Conservation (phyloP, 2,888 invertebrate genomes). For the Caenorhabditis imperialis region DNA sequence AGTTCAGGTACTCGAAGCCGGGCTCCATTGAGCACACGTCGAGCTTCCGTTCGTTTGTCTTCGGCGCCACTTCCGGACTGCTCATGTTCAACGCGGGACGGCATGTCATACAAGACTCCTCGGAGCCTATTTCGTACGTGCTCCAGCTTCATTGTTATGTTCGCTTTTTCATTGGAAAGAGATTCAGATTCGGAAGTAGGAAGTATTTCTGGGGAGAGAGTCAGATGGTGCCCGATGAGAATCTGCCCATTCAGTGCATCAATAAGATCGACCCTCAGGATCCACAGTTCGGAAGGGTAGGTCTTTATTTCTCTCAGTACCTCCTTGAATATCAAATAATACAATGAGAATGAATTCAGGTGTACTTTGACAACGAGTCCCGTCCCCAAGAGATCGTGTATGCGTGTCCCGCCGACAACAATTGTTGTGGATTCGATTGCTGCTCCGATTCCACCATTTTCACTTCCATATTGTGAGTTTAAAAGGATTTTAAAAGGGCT, state of each 20-base stretch:
- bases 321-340: no score
- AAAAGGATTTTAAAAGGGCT: no score
- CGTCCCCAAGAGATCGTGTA: constrained; percentile 60
- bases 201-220: constrained; percentile 58
- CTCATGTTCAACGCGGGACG: constrained; percentile 56
- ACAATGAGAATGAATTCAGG: constrained; percentile 32
- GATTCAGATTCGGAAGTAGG: constrained; percentile 52
- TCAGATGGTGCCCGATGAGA: constrained; percentile 44
- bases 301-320: background rate
- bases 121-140: constrained; percentile 52
- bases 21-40: constrained; percentile 62
- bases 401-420: constrained; percentile 48
- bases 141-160: background rate
- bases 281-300: constrained; percentile 58
- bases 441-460: constrained; percentile 56
- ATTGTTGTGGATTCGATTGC: constrained; percentile 62
- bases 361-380: constrained; percentile 55
- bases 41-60: constrained; percentile 58
- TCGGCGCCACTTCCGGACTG: constrained; percentile 59
- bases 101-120: constrained; percentile 55
- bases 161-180: no score
- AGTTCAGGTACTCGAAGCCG: constrained; percentile 55
- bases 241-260: constrained; percentile 55
- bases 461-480: constrained; percentile 60
- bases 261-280: constrained; percentile 62